Base-by-base conservation (phyloP, 2,888 invertebrate species). In the Agonopterix arenella region DNA sequence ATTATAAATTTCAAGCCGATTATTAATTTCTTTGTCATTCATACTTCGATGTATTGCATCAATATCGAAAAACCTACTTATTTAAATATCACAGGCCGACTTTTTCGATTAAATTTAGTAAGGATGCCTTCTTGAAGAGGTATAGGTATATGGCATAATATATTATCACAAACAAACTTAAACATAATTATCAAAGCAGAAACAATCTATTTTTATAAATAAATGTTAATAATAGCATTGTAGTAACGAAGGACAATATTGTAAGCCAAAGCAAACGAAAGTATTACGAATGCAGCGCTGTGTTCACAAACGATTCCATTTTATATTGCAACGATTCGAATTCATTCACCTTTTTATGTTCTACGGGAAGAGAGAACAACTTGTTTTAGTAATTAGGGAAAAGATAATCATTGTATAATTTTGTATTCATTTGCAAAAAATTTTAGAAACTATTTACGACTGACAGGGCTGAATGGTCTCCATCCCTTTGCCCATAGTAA, bases 231-330 rank as follows among this genome's bases (percentile, higher is more conserved):
- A 61, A 59, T 62, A 58, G 54, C 61, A 60, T 16, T 36, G 49
- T 52, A 52, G 51, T 50, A 65, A 64, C 66, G 55, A 62, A 60
- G 66, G 70, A 72, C 70, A 70, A 75, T 70, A 79, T 63, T 64
- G 61, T 66, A 74, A 75, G 82, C 82, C 83, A 84, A 84, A 84
- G 73, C 65, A 64, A 75, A 77, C 68, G 68, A 76, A 71, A 82
- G 84, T 84, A 84, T 84, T 81, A 81, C 62, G 62, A 64, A 61
- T 61, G 67, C 9, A 28, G 28, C 28, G 28, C 70, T 77, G 73
- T 78, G 70, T 72, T 59, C 28, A 28, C 28, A 54, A 54, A 58
- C 57, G 57, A 70, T 74, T 72, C 64, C 66, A 68, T 62, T n/a
- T 37, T 51, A 50, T 51, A 50, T 36, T 49, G 44, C 41, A 47